Evolutionary conservation across 2,888 invertebrate species (phyloP), one percentile per base, ranked within the genome.

Genomic region (Leptarthrus brevirostris): DNA sequence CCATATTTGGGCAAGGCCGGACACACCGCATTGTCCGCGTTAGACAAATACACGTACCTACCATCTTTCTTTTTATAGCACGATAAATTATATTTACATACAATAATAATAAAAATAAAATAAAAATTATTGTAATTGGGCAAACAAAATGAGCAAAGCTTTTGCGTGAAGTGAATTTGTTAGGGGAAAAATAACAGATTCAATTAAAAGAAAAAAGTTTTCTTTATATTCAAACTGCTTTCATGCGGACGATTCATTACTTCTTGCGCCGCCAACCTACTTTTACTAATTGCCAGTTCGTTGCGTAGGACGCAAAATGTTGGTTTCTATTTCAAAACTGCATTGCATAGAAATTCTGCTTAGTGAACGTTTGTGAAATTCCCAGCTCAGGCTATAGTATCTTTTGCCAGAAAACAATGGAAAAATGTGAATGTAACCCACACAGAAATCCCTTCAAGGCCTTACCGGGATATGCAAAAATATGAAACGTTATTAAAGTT

Each of bases 401-500:
- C 22, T 18, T 34, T 16, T 34, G 22, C 36, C 22, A 16, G 61
- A 36, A 20, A 61, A 61, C 61, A 61, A 61, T 61, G 40, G 40
- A 16, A 36, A 61, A 36, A 61, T 61, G 61, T 61, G 61, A 12
- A 61, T 12, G 40, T 30, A 16, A 61, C 24, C 61, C 61, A 34
- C 18, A 61, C 61, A 61, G 40, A 61, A 61, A 36, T 44, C 12
- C 36, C 40, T 61, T 36, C 61, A 40, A 61, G 61, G 61, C 61
- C 40, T 18, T 20, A n/a, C 40, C 10, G 56, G 61, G 22, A 30
- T 61, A 61, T 61, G 40, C 61, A 61, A 61, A 61, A 40, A 61
- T 61, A 40, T 61, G 18, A 61, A 61, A 61, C 61, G 61, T 61
- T 61, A 61, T 61, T 61, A 61, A 61, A 61, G 61, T 61, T 61